A percentile compares a stretch with the other conserved stretches of the same genome.
Conservation (phyloP, 2,797 vertebrate genomes). For the Schizothorax lantsangensis region DNA sequence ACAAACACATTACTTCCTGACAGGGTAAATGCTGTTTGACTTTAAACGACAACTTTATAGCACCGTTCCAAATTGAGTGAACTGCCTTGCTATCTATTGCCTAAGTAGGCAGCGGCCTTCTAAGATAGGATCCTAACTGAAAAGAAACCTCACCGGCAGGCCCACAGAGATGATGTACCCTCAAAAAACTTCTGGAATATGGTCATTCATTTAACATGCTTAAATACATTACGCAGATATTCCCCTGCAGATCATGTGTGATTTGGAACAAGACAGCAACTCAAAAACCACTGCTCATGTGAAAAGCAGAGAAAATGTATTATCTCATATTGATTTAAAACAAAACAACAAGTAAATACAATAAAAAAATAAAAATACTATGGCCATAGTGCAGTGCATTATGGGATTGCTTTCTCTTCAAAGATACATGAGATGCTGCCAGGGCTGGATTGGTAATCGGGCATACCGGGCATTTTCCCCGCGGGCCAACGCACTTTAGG, state of each 20-base stretch:
- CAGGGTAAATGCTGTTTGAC: constrained; percentile 27
- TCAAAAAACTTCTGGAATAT: background rate
- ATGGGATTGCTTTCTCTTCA: background rate
- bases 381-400: background rate
- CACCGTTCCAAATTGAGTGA: background rate
- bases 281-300: background rate
- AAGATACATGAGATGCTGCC: background rate
- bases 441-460: no score
- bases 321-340: background rate
- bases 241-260: background rate
- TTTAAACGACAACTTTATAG: background rate
- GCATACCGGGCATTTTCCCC: no score
- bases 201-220: background rate
- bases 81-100: background rate
- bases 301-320: background rate
- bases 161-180: no score
- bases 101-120: background rate
- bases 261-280: background rate
- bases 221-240: background rate
- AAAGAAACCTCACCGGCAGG: background rate
- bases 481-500: no score
- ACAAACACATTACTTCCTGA: constrained; percentile 44
- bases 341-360: background rate
- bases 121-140: background rate
- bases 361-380: no score